Conservation (phyloP, 2,888 invertebrate species). For the Nemotelus nigrinus region DNA sequence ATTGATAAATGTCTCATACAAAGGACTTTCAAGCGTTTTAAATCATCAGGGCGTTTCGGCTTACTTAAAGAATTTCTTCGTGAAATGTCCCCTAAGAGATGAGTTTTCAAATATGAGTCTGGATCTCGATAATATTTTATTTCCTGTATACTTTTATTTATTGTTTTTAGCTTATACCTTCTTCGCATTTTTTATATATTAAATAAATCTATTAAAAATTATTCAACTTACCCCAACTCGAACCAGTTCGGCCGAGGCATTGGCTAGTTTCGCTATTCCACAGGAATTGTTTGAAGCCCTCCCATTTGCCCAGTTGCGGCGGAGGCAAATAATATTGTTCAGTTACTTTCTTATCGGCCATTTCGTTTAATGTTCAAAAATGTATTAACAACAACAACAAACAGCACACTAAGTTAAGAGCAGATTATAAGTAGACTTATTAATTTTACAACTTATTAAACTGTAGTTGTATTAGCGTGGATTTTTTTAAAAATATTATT, state of each 20-base stretch:
- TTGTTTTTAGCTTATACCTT: too few relatives aligned
- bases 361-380: constrained; percentile 56
- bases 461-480: neutral
- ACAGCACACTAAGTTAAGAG: constrained; percentile 22
- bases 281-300: constrained; percentile 83
- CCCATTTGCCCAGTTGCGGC: constrained; percentile 85
- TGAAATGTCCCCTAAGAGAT: too few relatives aligned
- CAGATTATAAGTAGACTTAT: neutral
- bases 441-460: neutral
- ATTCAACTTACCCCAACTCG: constrained; percentile 90
- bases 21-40: too few relatives aligned
- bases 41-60: too few relatives aligned
- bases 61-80: too few relatives aligned
- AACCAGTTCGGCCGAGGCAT: constrained; percentile 89
- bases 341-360: constrained; percentile 81
- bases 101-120: too few relatives aligned
- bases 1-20: too few relatives aligned
- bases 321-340: constrained; percentile 84
- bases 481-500: neutral
- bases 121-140: too few relatives aligned
- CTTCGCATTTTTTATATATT: too few relatives aligned
- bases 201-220: neutral
- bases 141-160: too few relatives aligned
- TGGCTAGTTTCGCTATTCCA: constrained; percentile 94
- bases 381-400: constrained; percentile 38